Conservation (phyloP, 1,140 invertebrate genomes). For the Drosophila nasuta region DNA sequence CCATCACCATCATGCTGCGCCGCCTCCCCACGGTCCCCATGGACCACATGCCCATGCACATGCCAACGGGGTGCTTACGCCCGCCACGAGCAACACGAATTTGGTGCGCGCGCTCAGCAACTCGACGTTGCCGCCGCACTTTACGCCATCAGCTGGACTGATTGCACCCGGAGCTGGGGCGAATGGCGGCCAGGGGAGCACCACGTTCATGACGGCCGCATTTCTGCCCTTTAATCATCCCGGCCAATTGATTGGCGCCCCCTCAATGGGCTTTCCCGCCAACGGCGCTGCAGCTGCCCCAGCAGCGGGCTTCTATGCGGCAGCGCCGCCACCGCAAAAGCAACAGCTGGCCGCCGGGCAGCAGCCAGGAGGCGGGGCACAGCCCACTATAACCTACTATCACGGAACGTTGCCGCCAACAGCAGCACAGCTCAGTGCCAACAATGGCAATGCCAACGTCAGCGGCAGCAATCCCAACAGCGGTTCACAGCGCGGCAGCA, state of each 20-base stretch:
- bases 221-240: slow-evolving; percentile 59
- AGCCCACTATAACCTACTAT: slow-evolving; percentile 44
- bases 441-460: slow-evolving; percentile 4
- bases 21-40: not conserved
- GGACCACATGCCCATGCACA: slow-evolving; percentile 41
- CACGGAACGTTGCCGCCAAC: slow-evolving; percentile 10
- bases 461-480: slow-evolving; percentile 14
- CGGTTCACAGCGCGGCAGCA: slow-evolving; percentile 42
- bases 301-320: slow-evolving; percentile 38
- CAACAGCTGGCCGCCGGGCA: slow-evolving; percentile 22
- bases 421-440: slow-evolving; percentile 22
- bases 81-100: slow-evolving; percentile 47
- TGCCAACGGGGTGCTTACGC: slow-evolving; percentile 55
- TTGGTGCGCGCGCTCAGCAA: slow-evolving; percentile 55
- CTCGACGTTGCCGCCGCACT: slow-evolving; percentile 52
- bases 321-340: slow-evolving; percentile 43
- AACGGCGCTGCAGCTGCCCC: slow-evolving; percentile 44
- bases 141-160: slow-evolving; percentile 69
- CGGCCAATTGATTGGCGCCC: slow-evolving; percentile 46
- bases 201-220: slow-evolving; percentile 48
- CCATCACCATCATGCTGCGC: slow-evolving; percentile 27
- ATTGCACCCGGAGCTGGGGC: slow-evolving; percentile 45
- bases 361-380: slow-evolving; percentile 10
- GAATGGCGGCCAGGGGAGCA: slow-evolving; percentile 30
- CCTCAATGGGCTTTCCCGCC: slow-evolving; percentile 51